A percentile compares a stretch with the other conserved stretches of the same genome.
phyloP scores from a whole-genome alignment of 1,140 invertebrate genomes.

The Hyles vespertilio region DNA sequence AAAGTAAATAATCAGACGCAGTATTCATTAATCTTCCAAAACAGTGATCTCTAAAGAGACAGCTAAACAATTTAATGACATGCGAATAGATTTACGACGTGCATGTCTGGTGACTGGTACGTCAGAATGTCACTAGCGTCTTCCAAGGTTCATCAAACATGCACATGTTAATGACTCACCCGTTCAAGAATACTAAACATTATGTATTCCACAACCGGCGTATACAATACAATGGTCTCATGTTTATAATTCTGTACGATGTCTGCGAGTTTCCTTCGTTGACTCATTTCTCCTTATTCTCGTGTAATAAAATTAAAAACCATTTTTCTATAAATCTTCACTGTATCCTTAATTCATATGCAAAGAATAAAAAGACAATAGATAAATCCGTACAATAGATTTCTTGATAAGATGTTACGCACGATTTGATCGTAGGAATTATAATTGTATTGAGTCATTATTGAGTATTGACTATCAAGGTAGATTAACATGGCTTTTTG shows the following conservation, averaged over 20 bases:
- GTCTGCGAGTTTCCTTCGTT: slow-evolving; percentile 35
- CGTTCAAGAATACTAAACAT: slow-evolving; percentile 24
- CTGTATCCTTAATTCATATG: slow-evolving; percentile 4
- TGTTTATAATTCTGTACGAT: slow-evolving; percentile 38
- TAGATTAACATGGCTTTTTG: too few relatives aligned
- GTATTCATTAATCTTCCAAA: too few relatives aligned
- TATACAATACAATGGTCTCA: slow-evolving; percentile 38
- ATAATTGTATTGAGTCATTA: too few relatives aligned
- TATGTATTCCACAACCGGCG: slow-evolving; percentile 31
- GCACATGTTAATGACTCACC: slow-evolving; percentile 35
- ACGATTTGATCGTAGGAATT: too few relatives aligned
- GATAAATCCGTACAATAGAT: too few relatives aligned
- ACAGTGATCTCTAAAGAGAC: too few relatives aligned
- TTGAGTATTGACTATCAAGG: too few relatives aligned
- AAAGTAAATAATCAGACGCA: too few relatives aligned
- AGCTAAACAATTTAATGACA: too few relatives aligned
- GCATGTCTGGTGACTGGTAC: not conserved
- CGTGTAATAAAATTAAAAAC: slow-evolving; percentile 2
- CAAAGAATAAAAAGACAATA: not conserved
- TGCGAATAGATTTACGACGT: slow-evolving; percentile 4
- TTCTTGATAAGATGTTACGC: too few relatives aligned
- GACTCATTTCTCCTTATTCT: slow-evolving; percentile 31
- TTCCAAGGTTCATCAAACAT: slow-evolving; percentile 26
- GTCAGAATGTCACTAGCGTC: not conserved
- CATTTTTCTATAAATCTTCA: slow-evolving; percentile 6